Percentiles rank a stretch among this genome's conserved stretches.
Evolutionary conservation across 2,797 vertebrate species (phyloP).

Genomic region (Tauraco hartlaubi): DNA sequence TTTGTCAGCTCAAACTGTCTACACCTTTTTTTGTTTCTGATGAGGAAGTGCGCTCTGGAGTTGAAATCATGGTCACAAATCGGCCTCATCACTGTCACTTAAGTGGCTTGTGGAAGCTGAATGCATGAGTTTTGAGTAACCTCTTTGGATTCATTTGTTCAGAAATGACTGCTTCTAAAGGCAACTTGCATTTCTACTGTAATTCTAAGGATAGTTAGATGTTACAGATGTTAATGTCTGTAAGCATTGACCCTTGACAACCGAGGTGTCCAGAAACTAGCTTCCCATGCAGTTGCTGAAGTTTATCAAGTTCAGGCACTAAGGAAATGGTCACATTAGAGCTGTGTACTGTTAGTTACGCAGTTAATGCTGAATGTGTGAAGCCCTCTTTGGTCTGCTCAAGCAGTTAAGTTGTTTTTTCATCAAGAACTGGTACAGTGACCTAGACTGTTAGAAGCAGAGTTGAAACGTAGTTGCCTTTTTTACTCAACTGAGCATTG

Average conservation of each 20-base stretch:
- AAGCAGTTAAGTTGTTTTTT: conserved; percentile 11
- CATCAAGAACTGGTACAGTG: conserved; percentile 27
- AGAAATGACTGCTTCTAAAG: conserved; percentile 27
- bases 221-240: not conserved
- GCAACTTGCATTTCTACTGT: conserved; percentile 46
- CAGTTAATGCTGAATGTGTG: conserved; percentile 30
- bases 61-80: conserved; percentile 30
- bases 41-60: conserved; percentile 34
- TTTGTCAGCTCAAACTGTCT: conserved; percentile 19
- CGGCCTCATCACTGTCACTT: conserved; percentile 35
- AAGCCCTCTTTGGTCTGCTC: conserved; percentile 23
- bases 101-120: conserved; percentile 42
- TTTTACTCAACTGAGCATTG: conserved; percentile 53
- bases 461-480: conserved; percentile 70
- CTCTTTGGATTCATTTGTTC: conserved; percentile 8
- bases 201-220: not conserved
- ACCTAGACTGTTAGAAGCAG: conserved; percentile 62
- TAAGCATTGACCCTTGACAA: not conserved
- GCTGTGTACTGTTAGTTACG: not conserved
- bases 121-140: conserved; percentile 33
- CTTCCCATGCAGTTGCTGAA: not conserved
- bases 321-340: not conserved
- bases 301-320: conserved; percentile 5
- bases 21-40: conserved; percentile 41
- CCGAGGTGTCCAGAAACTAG: not conserved